These are phyloP conservation scores for Liparis tanakae DNA, from an alignment of 2,797 vertebrate species.

Conservation along the genomic window DNA sequence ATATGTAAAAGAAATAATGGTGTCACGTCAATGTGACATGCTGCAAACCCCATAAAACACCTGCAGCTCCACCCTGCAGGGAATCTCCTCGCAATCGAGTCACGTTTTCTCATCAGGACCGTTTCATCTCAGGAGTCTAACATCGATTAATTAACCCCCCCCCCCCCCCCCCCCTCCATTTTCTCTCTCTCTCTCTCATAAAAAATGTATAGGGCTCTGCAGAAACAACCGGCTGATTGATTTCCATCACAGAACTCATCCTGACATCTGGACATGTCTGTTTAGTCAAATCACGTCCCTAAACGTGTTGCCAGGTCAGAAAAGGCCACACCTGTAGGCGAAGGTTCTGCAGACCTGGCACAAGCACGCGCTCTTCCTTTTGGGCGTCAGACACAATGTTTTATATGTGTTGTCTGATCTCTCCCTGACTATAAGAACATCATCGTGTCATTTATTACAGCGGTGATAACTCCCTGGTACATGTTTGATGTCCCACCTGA, in stretches of 20 bases:
- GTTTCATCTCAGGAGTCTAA: not conserved
- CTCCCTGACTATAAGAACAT: not conserved
- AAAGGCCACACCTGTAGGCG: constrained; percentile 69
- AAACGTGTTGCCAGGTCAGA: constrained; percentile 50
- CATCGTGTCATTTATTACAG: not conserved
- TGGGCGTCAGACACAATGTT: constrained; percentile 24
- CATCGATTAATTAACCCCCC: constrained; percentile 28
- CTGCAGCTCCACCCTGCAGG: constrained; percentile 43
- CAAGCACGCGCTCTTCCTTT: constrained; percentile 21
- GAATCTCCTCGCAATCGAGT: constrained; percentile 9
- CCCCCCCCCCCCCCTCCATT: constrained; percentile 42
- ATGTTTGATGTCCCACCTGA: constrained; percentile 81
- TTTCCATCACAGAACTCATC: constrained; percentile 22
- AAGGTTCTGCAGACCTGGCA: constrained; percentile 43
- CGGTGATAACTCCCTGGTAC: not conserved
- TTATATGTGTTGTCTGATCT: not conserved
- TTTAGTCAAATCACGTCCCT: constrained; percentile 18
- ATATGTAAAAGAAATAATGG: not conserved
- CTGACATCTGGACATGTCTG: constrained; percentile 24
- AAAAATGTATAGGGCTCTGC: constrained; percentile 58
- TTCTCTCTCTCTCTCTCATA: too few relatives aligned
- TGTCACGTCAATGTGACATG: constrained; percentile 17
- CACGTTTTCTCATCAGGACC: not conserved
- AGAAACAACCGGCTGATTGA: constrained; percentile 45
- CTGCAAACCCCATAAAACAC: constrained; percentile 33